A percentile compares a stretch with the other conserved stretches of the same genome.
phyloP scores from a whole-genome alignment of 2,797 vertebrate species.

The Sandelia bainsii region DNA sequence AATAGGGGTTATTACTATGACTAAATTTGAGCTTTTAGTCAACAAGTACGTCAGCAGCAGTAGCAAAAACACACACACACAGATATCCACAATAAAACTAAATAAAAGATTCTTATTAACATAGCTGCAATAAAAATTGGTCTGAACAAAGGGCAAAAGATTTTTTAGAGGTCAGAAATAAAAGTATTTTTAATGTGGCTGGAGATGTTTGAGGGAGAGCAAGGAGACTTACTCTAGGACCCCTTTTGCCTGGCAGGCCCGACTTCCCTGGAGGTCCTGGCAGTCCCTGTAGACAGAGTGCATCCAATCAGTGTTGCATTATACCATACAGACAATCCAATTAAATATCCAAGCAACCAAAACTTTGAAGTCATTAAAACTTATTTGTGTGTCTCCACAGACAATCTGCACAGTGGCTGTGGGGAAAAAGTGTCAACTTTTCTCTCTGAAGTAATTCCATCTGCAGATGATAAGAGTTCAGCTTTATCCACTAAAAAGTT shows the following conservation, averaged over 20 bases:
- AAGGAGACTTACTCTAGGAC: slow-evolving; percentile 90
- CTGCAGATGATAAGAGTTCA: slow-evolving; percentile 66
- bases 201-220: slow-evolving; percentile 14
- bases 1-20: slow-evolving; percentile 34
- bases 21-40: slow-evolving; percentile 40
- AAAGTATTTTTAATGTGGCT: slow-evolving; percentile 22
- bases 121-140: not conserved
- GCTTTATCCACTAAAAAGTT: slow-evolving; percentile 59
- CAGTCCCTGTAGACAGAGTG: slow-evolving; percentile 85
- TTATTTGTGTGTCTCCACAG: slow-evolving; percentile 22
- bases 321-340: slow-evolving; percentile 6
- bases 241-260: slow-evolving; percentile 91
- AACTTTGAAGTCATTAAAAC: slow-evolving; percentile 22
- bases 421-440: slow-evolving; percentile 43
- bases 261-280: slow-evolving; percentile 91
- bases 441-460: slow-evolving; percentile 58
- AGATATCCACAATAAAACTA: slow-evolving; percentile 19
- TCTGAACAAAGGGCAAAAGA: not conserved
- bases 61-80: slow-evolving; percentile 27
- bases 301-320: slow-evolving; percentile 34
- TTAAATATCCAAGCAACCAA: slow-evolving; percentile 22
- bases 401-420: slow-evolving; percentile 25
- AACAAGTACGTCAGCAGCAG: slow-evolving; percentile 42
- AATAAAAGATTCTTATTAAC: slow-evolving; percentile 22
- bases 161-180: slow-evolving; percentile 7